Base-by-base conservation (phyloP, 2,888 invertebrate genomes). In the Lasioglossum morio region DNA sequence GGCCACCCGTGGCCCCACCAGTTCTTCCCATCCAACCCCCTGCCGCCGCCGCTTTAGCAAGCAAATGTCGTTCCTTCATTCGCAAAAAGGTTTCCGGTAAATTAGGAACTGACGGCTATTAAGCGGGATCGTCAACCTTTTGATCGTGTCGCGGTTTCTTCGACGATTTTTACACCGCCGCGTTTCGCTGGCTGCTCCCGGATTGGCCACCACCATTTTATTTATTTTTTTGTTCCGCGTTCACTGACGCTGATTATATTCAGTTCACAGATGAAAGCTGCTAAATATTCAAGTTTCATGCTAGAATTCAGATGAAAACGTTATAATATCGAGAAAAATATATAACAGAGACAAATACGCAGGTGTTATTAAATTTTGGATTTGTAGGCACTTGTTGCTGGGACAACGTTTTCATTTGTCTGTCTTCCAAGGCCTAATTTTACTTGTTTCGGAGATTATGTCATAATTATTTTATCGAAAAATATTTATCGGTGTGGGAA, bases 61-160 rank as follows among this genome's bases (percentile, higher is more conserved):
- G 73, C 69, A 72, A 53, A 83, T 53, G 60, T 75, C 43, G 78
- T 70, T 76, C 80, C 53, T 72, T 30, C 77, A n/a, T 72, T 72
- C 19, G 76, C 57, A 63, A 57, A 66, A 66, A 53, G 72, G 40
- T 70, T 66, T 43, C n/a, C 37, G 43, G n/a, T 27, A 57, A 80
- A 63, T 77, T 70, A 69, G 46, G 46, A 66, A 43, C 69, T 70
- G 77, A 16, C 27, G 34, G 77, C 46, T 37, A 48, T 79, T 66
- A 63, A 70, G 53, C 16, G 43, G 27, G 72, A 46, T 46, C 63
- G 12, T 23, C 63, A 46, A 23, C 30, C 37, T 66, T 66, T 66
- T 30, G 34, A 66, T 66, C 66, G 66, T 19, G 16, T 4, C 34
- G 19, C 19, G 19, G 66, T 34, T 66, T 66, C 66, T 37, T 69